These are phyloP conservation scores for Tuta absoluta DNA, from an alignment of 2,888 invertebrate genomes.

Conservation along the genomic window DNA sequence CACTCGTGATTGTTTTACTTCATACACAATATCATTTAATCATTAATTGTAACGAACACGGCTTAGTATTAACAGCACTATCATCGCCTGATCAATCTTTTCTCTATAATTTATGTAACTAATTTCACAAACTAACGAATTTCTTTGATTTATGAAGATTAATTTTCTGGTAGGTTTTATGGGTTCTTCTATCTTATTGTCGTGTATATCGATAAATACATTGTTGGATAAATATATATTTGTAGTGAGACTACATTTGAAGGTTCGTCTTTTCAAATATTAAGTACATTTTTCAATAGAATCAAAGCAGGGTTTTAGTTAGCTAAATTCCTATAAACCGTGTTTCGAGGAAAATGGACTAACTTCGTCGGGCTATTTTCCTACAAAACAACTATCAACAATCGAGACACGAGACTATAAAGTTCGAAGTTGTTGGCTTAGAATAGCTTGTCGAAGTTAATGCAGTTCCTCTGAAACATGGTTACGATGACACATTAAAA, in stretches of 20 bases:
- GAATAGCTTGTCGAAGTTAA: too few species aligned
- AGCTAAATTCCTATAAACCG: background rate
- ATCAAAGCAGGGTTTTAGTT: slow-evolving; percentile 42
- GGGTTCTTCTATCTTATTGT: slow-evolving; percentile 17
- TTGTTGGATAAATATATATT: background rate
- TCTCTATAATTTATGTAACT: background rate
- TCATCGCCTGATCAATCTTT: slow-evolving; percentile 8
- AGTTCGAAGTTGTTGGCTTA: too few species aligned
- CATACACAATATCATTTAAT: slow-evolving; percentile 7
- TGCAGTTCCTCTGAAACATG: too few species aligned
- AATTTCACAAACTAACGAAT: slow-evolving; percentile 13
- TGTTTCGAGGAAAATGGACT: too few species aligned
- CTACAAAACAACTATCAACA: too few species aligned
- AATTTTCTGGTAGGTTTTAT: slow-evolving; percentile 6
- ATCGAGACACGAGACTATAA: too few species aligned
- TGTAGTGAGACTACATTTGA: slow-evolving; percentile 21
- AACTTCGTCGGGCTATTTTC: too few species aligned
- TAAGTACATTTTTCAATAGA: slow-evolving; percentile 44
- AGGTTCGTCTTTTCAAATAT: slow-evolving; percentile 28
- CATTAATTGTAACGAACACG: slow-evolving; percentile 11
- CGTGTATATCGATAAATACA: background rate
- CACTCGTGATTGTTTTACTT: slow-evolving; percentile 17
- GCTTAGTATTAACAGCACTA: slow-evolving; percentile 9
- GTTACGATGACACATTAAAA: slow-evolving; percentile 1
- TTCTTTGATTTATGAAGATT: slow-evolving; percentile 9